Conservation (phyloP, 2,888 invertebrate genomes). For the Phragmatobia fuliginosa region DNA sequence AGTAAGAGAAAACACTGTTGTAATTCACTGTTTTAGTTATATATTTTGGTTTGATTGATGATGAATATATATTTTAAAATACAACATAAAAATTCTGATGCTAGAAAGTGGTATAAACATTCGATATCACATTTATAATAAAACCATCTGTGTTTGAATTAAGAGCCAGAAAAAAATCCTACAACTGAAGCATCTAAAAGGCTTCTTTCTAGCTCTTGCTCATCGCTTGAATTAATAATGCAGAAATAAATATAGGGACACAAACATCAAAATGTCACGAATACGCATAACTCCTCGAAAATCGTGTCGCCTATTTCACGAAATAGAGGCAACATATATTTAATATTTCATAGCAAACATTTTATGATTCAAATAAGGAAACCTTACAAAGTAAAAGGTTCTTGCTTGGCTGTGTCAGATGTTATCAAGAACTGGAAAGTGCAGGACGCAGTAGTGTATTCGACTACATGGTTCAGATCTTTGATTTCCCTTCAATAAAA, state of each 20-base stretch:
- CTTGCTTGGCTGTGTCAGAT: background rate
- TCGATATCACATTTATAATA: no score
- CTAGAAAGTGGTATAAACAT: no score
- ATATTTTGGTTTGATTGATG: no score
- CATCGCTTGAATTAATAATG: conserved; percentile 65
- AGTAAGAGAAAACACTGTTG: no score
- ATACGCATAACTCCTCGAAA: conserved; percentile 32
- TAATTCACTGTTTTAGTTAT: no score
- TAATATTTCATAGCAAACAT: conserved; percentile 3
- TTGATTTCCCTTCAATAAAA: background rate
- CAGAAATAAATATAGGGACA: conserved; percentile 59
- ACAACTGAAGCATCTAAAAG: conserved; percentile 33
- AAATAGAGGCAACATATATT: background rate
- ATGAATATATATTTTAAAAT: no score
- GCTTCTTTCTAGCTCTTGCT: conserved; percentile 50
- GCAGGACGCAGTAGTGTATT: background rate
- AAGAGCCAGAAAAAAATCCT: no score
- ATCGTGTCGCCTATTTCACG: background rate
- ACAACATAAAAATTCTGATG: no score
- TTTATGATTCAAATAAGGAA: background rate
- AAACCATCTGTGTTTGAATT: no score
- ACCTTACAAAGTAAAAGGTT: background rate
- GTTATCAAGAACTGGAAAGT: background rate
- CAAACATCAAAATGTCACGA: conserved; percentile 40
- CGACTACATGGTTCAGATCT: background rate